Evolutionary conservation across 2,888 invertebrate species (phyloP).

Genomic region (Hyles lineata): DNA sequence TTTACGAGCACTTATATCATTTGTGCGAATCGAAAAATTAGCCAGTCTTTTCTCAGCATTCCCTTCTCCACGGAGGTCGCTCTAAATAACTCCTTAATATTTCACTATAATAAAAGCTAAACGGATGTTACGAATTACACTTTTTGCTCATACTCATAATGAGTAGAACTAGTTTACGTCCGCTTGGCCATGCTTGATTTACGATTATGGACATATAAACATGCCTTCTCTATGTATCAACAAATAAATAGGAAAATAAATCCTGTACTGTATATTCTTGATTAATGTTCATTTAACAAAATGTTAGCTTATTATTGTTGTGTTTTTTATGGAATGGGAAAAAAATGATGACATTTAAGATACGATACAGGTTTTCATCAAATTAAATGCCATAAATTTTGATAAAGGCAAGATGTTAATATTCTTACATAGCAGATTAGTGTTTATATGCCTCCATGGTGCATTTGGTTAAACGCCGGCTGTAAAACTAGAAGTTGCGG

Average conservation of each 20-base stretch:
- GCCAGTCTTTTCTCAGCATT: background rate
- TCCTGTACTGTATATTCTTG: background rate
- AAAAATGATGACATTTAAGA: background rate
- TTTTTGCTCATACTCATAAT: conserved; percentile 5
- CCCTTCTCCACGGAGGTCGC: background rate
- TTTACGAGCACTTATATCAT: too few species aligned
- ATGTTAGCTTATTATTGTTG: background rate
- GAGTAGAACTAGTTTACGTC: conserved; percentile 19
- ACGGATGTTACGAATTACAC: conserved; percentile 46
- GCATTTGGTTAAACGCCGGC: too few species aligned
- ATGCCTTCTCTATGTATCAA: background rate
- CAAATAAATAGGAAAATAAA: background rate
- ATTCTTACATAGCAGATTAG: too few species aligned
- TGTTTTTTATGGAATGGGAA: background rate
- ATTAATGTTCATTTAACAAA: background rate
- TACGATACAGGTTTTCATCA: background rate
- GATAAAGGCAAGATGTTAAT: background rate
- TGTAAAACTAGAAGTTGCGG: too few species aligned
- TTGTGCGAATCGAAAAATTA: background rate
- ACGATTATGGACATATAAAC: conserved; percentile 14
- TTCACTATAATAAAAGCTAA: conserved; percentile 37
- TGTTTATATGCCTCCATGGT: too few species aligned
- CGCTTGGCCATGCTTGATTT: conserved; percentile 25
- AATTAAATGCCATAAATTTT: background rate
- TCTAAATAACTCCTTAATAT: background rate